These are phyloP conservation scores for Scomber scombrus DNA, from an alignment of 2,113 vertebrate genomes.

Conservation along the genomic window DNA sequence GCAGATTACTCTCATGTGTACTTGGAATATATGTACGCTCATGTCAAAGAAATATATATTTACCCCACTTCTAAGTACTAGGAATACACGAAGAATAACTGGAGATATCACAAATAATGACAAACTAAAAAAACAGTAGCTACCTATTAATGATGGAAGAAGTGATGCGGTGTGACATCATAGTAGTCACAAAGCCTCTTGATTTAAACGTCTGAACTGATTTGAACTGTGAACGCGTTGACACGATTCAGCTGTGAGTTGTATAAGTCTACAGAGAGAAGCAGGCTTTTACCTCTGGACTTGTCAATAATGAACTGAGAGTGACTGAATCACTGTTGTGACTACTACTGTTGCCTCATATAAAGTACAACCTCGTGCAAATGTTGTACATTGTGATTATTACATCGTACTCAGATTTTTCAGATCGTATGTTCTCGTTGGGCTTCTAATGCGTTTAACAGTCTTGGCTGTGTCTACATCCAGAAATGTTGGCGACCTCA, in stretches of 20 bases:
- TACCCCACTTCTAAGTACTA: slow-evolving; percentile 22
- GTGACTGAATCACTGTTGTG: not conserved
- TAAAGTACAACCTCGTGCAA: not conserved
- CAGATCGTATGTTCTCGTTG: not conserved
- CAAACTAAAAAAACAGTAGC: slow-evolving; percentile 1
- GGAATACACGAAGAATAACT: not conserved
- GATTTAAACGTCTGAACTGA: slow-evolving; percentile 3
- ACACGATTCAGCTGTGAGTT: slow-evolving; percentile 33
- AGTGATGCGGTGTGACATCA: not conserved
- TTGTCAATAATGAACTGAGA: not conserved
- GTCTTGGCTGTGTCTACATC: not conserved
- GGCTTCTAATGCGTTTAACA: not conserved
- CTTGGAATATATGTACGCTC: not conserved
- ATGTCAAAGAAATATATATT: slow-evolving; percentile 19
- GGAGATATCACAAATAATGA: not conserved
- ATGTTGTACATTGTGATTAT: not conserved
- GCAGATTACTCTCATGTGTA: not conserved
- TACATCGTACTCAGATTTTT: not conserved
- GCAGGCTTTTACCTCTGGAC: not conserved
- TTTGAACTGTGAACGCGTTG: slow-evolving; percentile 13
- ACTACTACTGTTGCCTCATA: not conserved
- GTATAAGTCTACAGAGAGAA: slow-evolving; percentile 5
- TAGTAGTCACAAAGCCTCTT: not conserved
- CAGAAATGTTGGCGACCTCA: not conserved
- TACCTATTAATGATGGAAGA: slow-evolving; percentile 47